Conservation (phyloP, 2,888 invertebrate genomes). For the Vesta saturnalis region DNA sequence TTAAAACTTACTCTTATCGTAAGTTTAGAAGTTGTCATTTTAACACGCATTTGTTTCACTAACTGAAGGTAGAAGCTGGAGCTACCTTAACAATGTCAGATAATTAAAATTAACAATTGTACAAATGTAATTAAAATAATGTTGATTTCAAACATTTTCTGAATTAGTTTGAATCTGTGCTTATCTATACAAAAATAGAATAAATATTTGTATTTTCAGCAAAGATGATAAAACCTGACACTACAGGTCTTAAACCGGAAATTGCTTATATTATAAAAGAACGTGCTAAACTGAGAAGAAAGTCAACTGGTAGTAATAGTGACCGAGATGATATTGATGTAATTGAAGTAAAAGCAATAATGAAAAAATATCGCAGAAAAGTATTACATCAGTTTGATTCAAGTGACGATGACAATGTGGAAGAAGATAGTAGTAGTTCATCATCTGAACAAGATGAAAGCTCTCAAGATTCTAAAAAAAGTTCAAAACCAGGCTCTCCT, state of each 20-base stretch:
- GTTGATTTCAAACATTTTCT: too few relatives aligned
- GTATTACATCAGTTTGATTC: slow-evolving; percentile 40
- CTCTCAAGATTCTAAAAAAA: not conserved
- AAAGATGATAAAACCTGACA: slow-evolving; percentile 25
- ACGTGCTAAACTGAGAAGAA: not conserved
- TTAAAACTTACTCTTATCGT: too few relatives aligned
- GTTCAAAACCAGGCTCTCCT: too few relatives aligned
- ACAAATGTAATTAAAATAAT: too few relatives aligned
- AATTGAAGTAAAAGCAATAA: not conserved
- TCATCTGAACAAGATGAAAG: not conserved
- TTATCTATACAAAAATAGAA: too few relatives aligned
- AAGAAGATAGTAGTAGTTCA: not conserved
- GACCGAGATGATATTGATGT: not conserved
- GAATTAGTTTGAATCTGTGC: too few relatives aligned
- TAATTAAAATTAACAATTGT: too few relatives aligned
- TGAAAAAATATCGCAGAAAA: slow-evolving; percentile 23
- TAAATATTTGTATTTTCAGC: slow-evolving; percentile 28
- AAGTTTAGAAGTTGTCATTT: too few relatives aligned
- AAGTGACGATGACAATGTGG: slow-evolving; percentile 33
- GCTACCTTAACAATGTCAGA: too few relatives aligned
- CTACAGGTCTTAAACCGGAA: slow-evolving; percentile 22
- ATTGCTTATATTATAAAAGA: slow-evolving; percentile 16
- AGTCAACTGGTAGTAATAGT: not conserved
- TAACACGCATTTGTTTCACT: too few relatives aligned
- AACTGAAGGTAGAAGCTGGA: too few relatives aligned